Evolutionary conservation across 2,113 vertebrate species (phyloP), one percentile per base, ranked within the genome.

Genomic region (Nyctereutes procyonoides): DNA sequence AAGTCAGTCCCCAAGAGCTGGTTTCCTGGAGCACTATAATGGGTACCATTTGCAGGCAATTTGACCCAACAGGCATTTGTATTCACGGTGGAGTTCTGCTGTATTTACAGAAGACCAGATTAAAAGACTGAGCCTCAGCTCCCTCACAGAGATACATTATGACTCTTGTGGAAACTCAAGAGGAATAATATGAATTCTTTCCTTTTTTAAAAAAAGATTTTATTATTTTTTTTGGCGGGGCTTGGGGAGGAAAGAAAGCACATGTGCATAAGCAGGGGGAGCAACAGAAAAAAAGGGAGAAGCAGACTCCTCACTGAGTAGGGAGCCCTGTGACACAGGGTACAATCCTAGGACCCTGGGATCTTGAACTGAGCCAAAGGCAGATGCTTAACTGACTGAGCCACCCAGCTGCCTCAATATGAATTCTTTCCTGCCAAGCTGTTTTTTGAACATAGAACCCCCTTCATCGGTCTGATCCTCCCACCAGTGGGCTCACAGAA

Each of bases 21-120:
- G 28, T 48, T 58, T 58, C n/a, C 53, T 56, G 65, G n/a, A 63
- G 15, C 26, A 28, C 60, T 2, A 1, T 2, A 0, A 0, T 14
- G 55, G 19, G 16, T 9, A n/a, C 19, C 69, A 26, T 53, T 32
- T 28, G 69, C 85, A 62, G 79, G 69, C 20, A 20, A 17, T 28
- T 60, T 43, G 86, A 55, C 53, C 53, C 16, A 9, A 85, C 60
- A 22, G 15, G 22, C 73, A 14, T 26, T 53, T 1, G 16, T 35
- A 26, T 67, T 77, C 35, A 9, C 1, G 3, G 22, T 3, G 35
- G 48, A 15, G 30, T 48, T 71, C 62, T 26, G 11, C 38, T 16
- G 8, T 56, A 32, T 53, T 90, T 35, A 48, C 12, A 48, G 55
- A 26, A 35, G 8, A 2, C 0, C 8, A 0, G 58, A 19, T 35